A percentile compares a stretch with the other conserved stretches of the same genome.
These are phyloP conservation scores for Meiosimyza decipiens DNA, from an alignment of 2,888 invertebrate genomes.

Conservation along the genomic window DNA sequence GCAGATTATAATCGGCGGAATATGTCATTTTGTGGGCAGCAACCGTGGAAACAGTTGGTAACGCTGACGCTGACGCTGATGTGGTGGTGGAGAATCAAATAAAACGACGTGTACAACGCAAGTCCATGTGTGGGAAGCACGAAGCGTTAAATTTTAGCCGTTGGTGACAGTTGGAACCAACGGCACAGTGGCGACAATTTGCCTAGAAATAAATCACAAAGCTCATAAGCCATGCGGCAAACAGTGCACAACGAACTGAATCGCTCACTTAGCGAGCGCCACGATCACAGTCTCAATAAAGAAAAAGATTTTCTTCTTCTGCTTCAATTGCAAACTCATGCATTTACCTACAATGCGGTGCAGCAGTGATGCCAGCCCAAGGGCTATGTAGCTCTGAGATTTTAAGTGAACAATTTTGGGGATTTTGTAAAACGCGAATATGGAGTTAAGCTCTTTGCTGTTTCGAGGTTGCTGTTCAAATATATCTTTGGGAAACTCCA, in stretches of 20 bases:
- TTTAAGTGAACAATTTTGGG: no score
- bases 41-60: conserved; percentile 67
- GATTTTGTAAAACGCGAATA: no score
- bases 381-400: no score
- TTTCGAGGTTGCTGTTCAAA: no score
- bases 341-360: no score
- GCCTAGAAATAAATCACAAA: conserved; percentile 60
- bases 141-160: conserved; percentile 53
- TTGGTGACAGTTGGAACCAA: conserved; percentile 59
- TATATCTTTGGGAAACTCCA: not conserved
- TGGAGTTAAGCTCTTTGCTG: no score
- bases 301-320: no score
- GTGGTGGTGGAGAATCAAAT: conserved; percentile 8
- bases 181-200: conserved; percentile 58
- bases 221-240: conserved; percentile 43
- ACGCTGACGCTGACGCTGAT: conserved; percentile 58
- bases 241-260: conserved; percentile 11
- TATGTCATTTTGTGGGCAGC: conserved; percentile 63
- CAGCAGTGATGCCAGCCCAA: no score
- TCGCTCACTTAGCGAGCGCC: conserved; percentile 5
- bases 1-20: conserved; percentile 41
- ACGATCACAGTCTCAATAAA: not conserved
- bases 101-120: not conserved
- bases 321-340: no score
- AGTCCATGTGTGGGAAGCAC: conserved; percentile 50